Evolutionary conservation across 2,797 vertebrate species (phyloP).

Genomic region (Platalea minor): DNA sequence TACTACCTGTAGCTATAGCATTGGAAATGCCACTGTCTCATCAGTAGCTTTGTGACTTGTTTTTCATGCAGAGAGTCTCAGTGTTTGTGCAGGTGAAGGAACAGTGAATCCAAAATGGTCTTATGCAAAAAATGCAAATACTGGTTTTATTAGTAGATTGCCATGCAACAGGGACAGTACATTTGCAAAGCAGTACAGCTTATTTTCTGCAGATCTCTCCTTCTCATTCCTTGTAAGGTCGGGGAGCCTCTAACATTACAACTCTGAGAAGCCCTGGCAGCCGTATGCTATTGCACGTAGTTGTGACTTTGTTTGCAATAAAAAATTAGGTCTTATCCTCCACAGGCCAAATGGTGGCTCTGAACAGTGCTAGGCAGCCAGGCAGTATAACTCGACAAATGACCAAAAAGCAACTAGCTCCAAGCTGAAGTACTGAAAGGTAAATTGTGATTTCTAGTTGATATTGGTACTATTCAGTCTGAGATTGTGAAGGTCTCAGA

Average conservation of each 20-base stretch:
- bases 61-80: not conserved
- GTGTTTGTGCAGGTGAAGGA: conserved; percentile 44
- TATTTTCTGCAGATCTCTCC: not conserved
- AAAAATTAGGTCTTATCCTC: not conserved
- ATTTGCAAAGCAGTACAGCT: not conserved
- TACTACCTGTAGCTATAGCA: not conserved
- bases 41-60: not conserved
- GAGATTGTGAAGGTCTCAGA: not conserved
- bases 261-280: not conserved
- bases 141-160: not conserved
- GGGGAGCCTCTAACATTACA: not conserved
- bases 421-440: not conserved
- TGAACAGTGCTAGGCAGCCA: not conserved
- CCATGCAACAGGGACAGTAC: not conserved
- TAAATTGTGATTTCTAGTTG: not conserved
- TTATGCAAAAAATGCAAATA: conserved; percentile 60
- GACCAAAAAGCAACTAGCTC: not conserved
- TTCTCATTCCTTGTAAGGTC: not conserved
- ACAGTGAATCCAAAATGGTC: conserved; percentile 9
- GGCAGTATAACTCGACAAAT: not conserved
- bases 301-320: not conserved
- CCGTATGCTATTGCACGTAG: not conserved
- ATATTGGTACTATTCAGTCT: not conserved
- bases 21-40: not conserved
- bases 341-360: not conserved